Evolutionary conservation across 2,888 invertebrate genomes (phyloP), one percentile per base, ranked within the genome.

Genomic region (Eristalinus aeneus): DNA sequence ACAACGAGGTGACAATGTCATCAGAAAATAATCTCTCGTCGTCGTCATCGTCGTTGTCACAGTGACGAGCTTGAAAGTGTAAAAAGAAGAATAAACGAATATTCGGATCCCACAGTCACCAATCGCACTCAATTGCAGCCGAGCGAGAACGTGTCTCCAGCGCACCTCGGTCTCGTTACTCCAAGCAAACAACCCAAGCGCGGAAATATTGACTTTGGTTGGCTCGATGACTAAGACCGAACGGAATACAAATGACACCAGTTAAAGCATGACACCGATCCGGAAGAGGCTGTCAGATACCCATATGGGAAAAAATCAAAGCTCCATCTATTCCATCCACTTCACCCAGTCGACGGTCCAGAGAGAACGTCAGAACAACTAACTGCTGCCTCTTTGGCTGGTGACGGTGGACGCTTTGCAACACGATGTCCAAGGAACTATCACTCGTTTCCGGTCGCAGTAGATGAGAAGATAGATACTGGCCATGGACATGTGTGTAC

Each of bases 131-230:
- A 63, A 68, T 60, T 69, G 68, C 60, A 75, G 53, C 58, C 27
- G 27, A 27, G 22, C 11, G 8, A 6, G 11, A 8, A n/a, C 34
- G 20, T n/a, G 22, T 23, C 64, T 34, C 12, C 39, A 16, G 12
- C 56, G 27, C 53, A 31, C 23, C 32, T 60, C 23, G 10, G 16
- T 27, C 72, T 39, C 20, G 16, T 61, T 32, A 16, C 34, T 22
- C 16, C 36, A 9, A 16, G 23, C 61, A 68, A 76, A 76, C 76
- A 69, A 36, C 12, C 27, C 63, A 54, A 76, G 68, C 56, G 77
- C 32, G 61, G 67, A 84, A 79, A 75, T 74, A 74, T 84, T 75
- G 74, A 69, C 74, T 84, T 84, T 79, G 71, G 75, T 79, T 31
- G 65, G 54, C 75, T 65, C 71, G 74, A 79, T 54, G 67, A 75